These are phyloP conservation scores for Deilephila porcellus DNA, from an alignment of 2,888 invertebrate species.

Conservation along the genomic window DNA sequence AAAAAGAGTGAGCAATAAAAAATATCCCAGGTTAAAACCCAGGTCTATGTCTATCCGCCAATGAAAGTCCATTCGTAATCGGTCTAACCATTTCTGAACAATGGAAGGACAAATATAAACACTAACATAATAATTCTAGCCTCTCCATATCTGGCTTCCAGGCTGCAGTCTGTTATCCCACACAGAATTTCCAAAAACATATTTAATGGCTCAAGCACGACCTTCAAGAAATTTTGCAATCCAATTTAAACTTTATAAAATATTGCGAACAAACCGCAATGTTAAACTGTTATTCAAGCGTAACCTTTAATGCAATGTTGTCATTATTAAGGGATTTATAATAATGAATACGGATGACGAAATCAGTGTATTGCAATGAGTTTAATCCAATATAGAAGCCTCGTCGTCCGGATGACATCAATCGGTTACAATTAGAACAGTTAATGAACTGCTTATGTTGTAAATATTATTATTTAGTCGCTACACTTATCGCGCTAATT, in stretches of 20 bases:
- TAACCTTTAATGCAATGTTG: constrained; percentile 15
- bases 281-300: constrained; percentile 12
- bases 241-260: constrained; percentile 7
- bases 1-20: not conserved
- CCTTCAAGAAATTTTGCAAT: constrained; percentile 18
- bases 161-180: constrained; percentile 15
- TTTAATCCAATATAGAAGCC: constrained; percentile 13
- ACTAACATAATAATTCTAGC: constrained; percentile 22
- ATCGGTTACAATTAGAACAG: constrained; percentile 1
- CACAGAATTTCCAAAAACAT: constrained; percentile 25
- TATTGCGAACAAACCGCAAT: not conserved
- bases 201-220: constrained; percentile 18
- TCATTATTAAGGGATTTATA: constrained; percentile 18
- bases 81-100: constrained; percentile 19
- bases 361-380: constrained; percentile 14
- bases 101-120: constrained; percentile 22
- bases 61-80: constrained; percentile 9
- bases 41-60: not conserved
- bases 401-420: constrained; percentile 1
- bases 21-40: not conserved
- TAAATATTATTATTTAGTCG: not conserved
- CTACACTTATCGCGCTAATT: constrained; percentile 1
- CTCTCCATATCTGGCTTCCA: constrained; percentile 17
- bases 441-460: constrained; percentile 4
- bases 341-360: not conserved